These are phyloP conservation scores for Porites lutea DNA, from an alignment of 64 coral and sea anemone genomes.

Conservation along the genomic window DNA sequence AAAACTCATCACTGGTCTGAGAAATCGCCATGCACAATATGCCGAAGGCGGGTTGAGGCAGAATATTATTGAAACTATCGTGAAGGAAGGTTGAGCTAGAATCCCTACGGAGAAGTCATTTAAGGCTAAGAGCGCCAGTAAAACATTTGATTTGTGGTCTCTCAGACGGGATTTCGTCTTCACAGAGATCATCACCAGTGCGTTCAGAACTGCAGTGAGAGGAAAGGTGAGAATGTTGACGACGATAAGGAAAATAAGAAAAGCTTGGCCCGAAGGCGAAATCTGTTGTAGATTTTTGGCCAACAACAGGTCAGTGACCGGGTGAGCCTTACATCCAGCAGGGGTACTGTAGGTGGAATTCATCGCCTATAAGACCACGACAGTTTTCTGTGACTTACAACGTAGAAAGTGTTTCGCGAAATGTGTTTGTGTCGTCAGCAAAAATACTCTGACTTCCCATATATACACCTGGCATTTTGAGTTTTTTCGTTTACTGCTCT, in stretches of 20 bases:
- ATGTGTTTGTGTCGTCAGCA: too few relatives aligned
- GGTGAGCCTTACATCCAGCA: too few relatives aligned
- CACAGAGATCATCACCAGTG: conserved; percentile 4
- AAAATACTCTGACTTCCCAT: too few relatives aligned
- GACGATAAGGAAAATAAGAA: neutral
- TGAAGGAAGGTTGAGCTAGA: neutral
- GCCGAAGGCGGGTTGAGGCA: neutral
- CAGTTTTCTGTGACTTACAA: too few relatives aligned
- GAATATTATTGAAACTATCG: neutral
- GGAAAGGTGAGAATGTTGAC: conserved; percentile 7
- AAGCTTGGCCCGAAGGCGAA: neutral
- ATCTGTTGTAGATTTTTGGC: too few relatives aligned
- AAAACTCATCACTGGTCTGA: neutral
- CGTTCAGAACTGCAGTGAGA: neutral
- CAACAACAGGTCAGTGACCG: too few relatives aligned
- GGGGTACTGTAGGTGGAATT: too few relatives aligned
- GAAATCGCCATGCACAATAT: neutral
- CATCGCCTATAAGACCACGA: too few relatives aligned
- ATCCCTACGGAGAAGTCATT: neutral
- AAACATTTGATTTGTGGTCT: neutral
- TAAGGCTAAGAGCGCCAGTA: neutral
- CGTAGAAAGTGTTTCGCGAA: too few relatives aligned
- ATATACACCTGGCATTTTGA: too few relatives aligned
- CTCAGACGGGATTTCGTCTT: neutral
- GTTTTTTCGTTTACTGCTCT: too few relatives aligned